Evolutionary conservation across 2,797 vertebrate genomes (phyloP).

Genomic region (Sebastes minor): DNA sequence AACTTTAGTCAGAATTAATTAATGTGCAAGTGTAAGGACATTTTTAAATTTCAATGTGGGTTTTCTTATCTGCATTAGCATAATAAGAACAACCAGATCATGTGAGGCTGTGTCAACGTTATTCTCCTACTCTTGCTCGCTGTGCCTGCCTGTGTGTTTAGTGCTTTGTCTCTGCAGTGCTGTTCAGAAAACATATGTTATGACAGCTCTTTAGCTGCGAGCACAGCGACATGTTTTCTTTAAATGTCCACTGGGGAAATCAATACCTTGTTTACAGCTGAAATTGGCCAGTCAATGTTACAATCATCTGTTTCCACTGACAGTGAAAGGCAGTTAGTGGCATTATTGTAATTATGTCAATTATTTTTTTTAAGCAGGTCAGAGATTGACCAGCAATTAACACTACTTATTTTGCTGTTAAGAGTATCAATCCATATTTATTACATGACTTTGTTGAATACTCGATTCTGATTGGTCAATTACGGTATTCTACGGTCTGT

Average conservation of each 20-base stretch:
- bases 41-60: neutral
- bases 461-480: too few species aligned
- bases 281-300: slow-evolving; percentile 65
- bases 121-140: neutral
- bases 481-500: too few species aligned
- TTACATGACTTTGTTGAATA: too few species aligned
- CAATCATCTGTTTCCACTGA: slow-evolving; percentile 73
- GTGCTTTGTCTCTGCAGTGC: neutral
- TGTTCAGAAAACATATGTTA: slow-evolving; percentile 43
- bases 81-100: neutral
- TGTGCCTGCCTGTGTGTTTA: neutral
- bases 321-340: slow-evolving; percentile 58
- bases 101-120: neutral
- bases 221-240: slow-evolving; percentile 55
- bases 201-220: slow-evolving; percentile 53
- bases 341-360: slow-evolving; percentile 53
- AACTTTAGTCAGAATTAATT: slow-evolving; percentile 15
- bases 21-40: neutral
- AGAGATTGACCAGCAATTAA: slow-evolving; percentile 44
- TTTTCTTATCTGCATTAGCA: neutral
- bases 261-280: slow-evolving; percentile 74
- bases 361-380: slow-evolving; percentile 43
- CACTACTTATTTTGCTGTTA: slow-evolving; percentile 18
- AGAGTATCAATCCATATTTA: neutral
- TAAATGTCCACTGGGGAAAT: slow-evolving; percentile 65